These are phyloP conservation scores for Paguma larvata DNA, from an alignment of 2,797 vertebrate genomes.

Conservation along the genomic window DNA sequence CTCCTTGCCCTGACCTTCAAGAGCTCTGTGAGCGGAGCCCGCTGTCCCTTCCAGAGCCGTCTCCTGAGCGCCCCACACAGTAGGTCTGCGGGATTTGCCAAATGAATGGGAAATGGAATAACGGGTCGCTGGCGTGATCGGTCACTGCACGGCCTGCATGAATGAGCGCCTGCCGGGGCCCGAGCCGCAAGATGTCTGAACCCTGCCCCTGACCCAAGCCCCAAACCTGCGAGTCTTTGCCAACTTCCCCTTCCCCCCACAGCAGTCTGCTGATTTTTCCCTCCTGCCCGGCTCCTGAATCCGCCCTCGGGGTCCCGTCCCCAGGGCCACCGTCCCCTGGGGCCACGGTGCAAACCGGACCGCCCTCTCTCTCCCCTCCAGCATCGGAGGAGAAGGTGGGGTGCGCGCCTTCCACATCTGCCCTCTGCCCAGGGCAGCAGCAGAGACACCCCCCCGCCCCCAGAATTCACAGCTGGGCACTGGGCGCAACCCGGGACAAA, in stretches of 20 bases:
- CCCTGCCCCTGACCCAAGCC: not conserved
- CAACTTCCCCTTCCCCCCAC: accelerated
- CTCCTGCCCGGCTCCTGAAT: not conserved
- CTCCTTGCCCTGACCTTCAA: not conserved
- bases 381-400: too few relatives aligned
- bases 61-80: not conserved
- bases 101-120: not conserved
- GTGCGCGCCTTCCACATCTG: too few relatives aligned
- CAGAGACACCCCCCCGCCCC: not conserved
- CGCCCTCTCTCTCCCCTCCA: not conserved
- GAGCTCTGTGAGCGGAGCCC: not conserved
- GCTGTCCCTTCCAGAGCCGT: not conserved
- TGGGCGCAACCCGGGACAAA: not conserved
- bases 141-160: not conserved
- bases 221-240: accelerated
- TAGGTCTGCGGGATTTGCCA: not conserved
- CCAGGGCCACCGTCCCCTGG: not conserved
- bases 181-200: not conserved
- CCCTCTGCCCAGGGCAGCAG: not conserved
- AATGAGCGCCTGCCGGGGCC: not conserved
- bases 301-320: not conserved
- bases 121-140: not conserved
- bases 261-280: accelerated
- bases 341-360: not conserved
- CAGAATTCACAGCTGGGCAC: accelerated